These are phyloP conservation scores for Branchinecta lynchi DNA, from an alignment of 1,140 invertebrate species.

Conservation along the genomic window DNA sequence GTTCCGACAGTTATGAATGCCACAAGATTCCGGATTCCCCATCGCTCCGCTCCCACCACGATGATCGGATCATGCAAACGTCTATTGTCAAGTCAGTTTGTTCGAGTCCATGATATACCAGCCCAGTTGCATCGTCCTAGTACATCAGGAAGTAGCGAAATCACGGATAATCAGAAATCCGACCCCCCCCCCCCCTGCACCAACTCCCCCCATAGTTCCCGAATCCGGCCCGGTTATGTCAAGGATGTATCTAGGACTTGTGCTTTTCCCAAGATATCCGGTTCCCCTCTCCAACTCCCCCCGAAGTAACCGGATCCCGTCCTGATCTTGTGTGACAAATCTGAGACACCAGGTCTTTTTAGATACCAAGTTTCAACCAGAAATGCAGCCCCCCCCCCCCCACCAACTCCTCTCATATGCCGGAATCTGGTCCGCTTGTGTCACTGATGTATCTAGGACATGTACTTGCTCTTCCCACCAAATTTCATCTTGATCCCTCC, in stretches of 20 bases:
- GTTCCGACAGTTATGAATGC: too few relatives aligned
- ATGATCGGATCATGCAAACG: too few relatives aligned
- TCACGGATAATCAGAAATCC: too few relatives aligned
- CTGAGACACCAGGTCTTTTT: conserved; percentile 4
- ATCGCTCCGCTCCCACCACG: too few relatives aligned
- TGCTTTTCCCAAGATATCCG: conserved; percentile 5
- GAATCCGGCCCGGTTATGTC: conserved; percentile 8
- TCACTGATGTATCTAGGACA: neutral
- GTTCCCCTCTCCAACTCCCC: conserved; percentile 3
- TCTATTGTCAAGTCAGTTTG: too few relatives aligned
- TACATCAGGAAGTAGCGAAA: too few relatives aligned
- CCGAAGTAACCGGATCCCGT: neutral
- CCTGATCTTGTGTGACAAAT: neutral
- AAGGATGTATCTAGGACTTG: neutral
- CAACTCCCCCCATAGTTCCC: neutral
- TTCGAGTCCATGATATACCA: too few relatives aligned
- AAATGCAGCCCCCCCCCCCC: neutral
- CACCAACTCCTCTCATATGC: neutral
- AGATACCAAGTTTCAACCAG: conserved; percentile 10
- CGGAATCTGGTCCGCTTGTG: neutral
- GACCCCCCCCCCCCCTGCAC: neutral
- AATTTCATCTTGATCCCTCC: too few relatives aligned
- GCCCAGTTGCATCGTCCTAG: neutral
- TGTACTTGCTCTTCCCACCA: too few relatives aligned
- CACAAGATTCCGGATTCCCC: too few relatives aligned